A percentile compares a stretch with the other conserved stretches of the same genome.
Evolutionary conservation across 2,797 vertebrate species (phyloP).

Genomic region (Myiothlypis coronata): DNA sequence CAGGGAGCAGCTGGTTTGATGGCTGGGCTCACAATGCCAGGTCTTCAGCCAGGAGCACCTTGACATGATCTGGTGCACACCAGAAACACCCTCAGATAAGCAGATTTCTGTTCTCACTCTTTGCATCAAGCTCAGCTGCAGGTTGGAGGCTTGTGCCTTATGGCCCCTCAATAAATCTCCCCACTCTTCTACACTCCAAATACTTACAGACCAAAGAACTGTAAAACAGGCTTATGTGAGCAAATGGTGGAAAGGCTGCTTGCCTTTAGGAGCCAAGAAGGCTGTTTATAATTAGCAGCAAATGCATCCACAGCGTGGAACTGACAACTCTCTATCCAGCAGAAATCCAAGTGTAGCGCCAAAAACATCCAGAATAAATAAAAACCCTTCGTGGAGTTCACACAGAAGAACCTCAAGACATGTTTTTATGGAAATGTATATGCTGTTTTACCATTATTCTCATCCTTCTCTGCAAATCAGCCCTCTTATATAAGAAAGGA

Average conservation of each 20-base stretch:
- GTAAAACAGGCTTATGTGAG: background rate
- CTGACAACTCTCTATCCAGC: background rate
- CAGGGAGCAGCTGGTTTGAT: background rate
- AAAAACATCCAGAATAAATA: background rate
- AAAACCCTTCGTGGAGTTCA: background rate
- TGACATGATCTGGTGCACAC: accelerated
- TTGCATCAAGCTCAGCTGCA: background rate
- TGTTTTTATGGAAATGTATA: background rate
- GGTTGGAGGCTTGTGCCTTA: background rate
- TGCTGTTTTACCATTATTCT: background rate
- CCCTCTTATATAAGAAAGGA: background rate
- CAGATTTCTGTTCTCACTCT: background rate
- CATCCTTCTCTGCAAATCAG: background rate
- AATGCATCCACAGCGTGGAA: background rate
- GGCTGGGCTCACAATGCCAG: background rate
- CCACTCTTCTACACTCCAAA: background rate
- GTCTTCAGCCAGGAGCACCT: background rate
- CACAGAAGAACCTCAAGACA: background rate
- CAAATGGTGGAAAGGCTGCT: background rate
- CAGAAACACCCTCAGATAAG: background rate
- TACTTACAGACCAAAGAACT: background rate
- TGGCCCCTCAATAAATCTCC: background rate
- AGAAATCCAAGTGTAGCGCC: background rate
- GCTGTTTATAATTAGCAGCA: slow-evolving; percentile 22
- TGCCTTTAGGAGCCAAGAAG: background rate